These are phyloP conservation scores for Lagocephalus sceleratus DNA, from an alignment of 2,797 vertebrate species.

Conservation along the genomic window DNA sequence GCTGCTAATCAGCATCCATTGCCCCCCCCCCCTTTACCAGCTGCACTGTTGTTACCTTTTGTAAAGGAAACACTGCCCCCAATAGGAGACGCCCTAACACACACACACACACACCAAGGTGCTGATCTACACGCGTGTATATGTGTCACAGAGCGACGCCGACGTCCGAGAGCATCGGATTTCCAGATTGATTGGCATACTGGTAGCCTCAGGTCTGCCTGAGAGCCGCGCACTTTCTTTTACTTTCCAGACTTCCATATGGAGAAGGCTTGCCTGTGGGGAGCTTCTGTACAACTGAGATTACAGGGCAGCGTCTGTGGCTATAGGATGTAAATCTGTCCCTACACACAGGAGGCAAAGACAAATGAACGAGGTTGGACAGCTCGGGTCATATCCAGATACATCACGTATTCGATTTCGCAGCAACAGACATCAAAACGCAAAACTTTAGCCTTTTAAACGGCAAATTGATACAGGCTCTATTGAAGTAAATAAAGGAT, in stretches of 20 bases:
- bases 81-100: conserved; percentile 44
- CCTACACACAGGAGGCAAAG: neutral
- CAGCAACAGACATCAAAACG: too few species aligned
- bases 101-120: neutral
- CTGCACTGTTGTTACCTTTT: conserved; percentile 30
- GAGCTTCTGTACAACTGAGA: conserved; percentile 4
- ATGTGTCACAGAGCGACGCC: neutral
- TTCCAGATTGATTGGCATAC: conserved; percentile 49
- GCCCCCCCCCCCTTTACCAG: conserved; percentile 56
- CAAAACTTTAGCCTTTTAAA: too few species aligned
- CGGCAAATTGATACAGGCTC: too few species aligned
- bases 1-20: conserved; percentile 33
- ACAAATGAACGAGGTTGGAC: neutral
- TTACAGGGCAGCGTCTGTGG: conserved; percentile 2
- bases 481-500: too few species aligned
- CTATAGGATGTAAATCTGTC: conserved; percentile 5
- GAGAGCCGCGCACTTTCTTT: conserved; percentile 18
- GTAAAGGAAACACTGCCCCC: conserved; percentile 53
- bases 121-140: neutral
- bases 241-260: conserved; percentile 25
- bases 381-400: too few species aligned
- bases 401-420: too few species aligned
- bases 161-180: neutral
- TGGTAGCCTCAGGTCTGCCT: conserved; percentile 38
- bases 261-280: conserved; percentile 8